Base-by-base conservation (phyloP, 2,888 invertebrate species). In the Lasioglossum malachurum region DNA sequence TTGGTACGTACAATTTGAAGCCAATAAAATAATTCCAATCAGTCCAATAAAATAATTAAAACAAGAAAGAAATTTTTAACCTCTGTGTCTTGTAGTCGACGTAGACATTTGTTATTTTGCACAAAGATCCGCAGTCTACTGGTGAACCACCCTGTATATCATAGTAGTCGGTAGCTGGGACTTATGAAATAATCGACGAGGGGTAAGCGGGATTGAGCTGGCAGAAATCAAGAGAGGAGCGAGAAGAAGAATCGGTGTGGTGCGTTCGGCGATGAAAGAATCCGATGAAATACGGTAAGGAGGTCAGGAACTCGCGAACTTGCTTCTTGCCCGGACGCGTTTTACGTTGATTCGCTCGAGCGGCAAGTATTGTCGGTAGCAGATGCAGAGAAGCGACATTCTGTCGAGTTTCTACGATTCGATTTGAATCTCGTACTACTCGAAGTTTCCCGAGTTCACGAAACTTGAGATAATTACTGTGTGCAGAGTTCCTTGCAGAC, bases 271-370 rank as follows among this genome's bases (percentile, higher is more conserved):
- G 69, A 38, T 5, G 79, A 78, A 79, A 86, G 84, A 90, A 90
- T 86, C 84, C 78, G 87, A 38, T 84, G 83, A 82, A 88, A 88
- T 83, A 84, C 91, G 87, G 87, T 78, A 86, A 88, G 82, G 88
- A 86, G 91, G 76, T 60, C 83, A 82, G 87, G 77, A 87, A 91
- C 84, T 83, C 77, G 86, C 86, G 83, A 91, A 90, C 83, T 90
- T 84, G 82, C 84, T 80, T 83, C 84, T 79, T 75, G 82, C 82
- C 71, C 72, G 69, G 75, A 77, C 80, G 87, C 86, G 83, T 91
- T 91, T 87, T 79, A 80, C 83, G 90, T 81, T 89, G 88, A 87
- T 86, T 91, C 87, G 87, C 83, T 44, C 74, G 79, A 77, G 83
- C 90, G 80, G 82, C 85, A 74, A 91, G 89, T 77, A 88, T 86